These are phyloP conservation scores for Trachymyrmex cornetzi DNA, from an alignment of 1,140 invertebrate species.

Conservation along the genomic window DNA sequence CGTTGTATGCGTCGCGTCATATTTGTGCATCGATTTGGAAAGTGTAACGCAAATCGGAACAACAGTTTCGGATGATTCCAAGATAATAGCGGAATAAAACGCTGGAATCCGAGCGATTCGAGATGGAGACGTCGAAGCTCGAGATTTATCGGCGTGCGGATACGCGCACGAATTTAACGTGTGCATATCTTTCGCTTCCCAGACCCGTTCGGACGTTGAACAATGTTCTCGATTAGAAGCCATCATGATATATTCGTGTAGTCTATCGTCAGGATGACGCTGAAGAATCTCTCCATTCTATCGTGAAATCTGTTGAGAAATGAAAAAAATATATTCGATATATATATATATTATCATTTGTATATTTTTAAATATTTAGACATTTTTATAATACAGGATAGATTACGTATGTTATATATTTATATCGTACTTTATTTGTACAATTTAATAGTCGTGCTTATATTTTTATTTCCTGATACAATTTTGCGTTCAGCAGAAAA, in stretches of 20 bases:
- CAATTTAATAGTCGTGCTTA: no score
- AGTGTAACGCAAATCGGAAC: constrained; percentile 3
- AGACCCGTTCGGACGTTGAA: constrained; percentile 54
- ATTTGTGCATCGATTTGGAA: constrained; percentile 6
- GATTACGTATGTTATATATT: neutral
- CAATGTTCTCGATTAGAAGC: constrained; percentile 62
- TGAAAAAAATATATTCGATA: neutral
- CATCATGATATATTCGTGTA: constrained; percentile 57
- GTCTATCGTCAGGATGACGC: constrained; percentile 57
- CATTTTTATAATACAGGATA: neutral
- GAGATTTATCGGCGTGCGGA: constrained; percentile 65
- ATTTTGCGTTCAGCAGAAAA: no score
- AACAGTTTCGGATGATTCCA: constrained; percentile 49
- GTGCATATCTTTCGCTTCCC: constrained; percentile 28
- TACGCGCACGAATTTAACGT: constrained; percentile 38
- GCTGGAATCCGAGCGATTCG: constrained; percentile 52
- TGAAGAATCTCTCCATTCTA: constrained; percentile 63
- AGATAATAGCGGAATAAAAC: constrained; percentile 68
- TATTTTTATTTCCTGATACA: no score
- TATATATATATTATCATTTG: neutral
- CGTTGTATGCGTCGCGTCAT: neutral
- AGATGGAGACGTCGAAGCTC: constrained; percentile 69
- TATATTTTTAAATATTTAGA: neutral
- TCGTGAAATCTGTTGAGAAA: neutral
- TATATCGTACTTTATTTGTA: neutral